phyloP scores from a whole-genome alignment of 2,888 invertebrate species.

The Erebia palarica region DNA sequence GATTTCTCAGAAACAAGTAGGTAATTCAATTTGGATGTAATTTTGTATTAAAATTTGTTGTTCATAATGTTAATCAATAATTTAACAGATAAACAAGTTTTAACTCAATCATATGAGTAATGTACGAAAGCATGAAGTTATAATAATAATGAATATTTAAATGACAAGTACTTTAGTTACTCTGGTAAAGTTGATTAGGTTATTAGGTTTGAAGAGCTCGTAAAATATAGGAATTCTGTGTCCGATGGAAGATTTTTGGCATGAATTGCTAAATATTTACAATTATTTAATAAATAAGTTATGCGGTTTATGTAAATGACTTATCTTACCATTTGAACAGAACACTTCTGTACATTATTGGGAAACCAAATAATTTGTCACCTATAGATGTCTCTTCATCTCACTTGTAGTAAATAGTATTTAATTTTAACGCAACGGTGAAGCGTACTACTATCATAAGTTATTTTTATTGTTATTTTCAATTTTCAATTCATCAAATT shows the following conservation, averaged over 20 bases:
- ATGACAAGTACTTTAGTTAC: not conserved
- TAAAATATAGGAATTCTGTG: not conserved
- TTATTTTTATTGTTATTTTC: too few relatives aligned
- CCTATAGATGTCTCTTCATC: conserved; percentile 7
- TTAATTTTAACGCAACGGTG: not conserved
- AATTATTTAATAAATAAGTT: not conserved
- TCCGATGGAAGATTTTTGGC: not conserved
- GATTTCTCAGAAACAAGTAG: too few relatives aligned
- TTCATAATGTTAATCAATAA: too few relatives aligned
- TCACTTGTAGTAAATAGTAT: not conserved
- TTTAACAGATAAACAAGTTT: too few relatives aligned
- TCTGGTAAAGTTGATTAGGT: not conserved
- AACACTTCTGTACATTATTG: conserved; percentile 62
- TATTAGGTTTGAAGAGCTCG: not conserved
- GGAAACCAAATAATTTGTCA: not conserved
- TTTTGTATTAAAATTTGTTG: too few relatives aligned
- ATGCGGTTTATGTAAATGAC: not conserved
- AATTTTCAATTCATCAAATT: too few relatives aligned
- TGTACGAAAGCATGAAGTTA: too few relatives aligned
- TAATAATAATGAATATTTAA: not conserved
- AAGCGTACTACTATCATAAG: too few relatives aligned
- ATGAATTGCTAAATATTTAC: not conserved
- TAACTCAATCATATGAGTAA: too few relatives aligned
- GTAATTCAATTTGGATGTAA: too few relatives aligned
- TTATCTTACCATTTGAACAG: conserved; percentile 59